Conservation (phyloP, 2,888 invertebrate genomes). For the Epirrhoe tristata region DNA sequence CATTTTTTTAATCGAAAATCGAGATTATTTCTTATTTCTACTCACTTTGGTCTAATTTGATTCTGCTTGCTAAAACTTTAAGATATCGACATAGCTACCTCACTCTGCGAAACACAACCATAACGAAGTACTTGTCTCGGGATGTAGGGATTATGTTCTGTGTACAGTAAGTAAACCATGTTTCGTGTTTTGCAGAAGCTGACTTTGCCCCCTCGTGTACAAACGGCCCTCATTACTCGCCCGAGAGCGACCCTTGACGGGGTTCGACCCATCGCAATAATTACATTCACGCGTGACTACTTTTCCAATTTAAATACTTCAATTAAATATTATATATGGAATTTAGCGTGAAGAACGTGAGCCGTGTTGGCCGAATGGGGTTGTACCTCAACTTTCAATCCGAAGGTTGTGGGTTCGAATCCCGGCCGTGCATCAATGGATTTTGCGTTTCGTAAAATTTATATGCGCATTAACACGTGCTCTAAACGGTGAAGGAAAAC, state of each 20-base stretch:
- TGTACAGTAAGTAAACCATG: background rate
- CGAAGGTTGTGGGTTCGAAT: too few relatives aligned
- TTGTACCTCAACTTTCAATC: too few relatives aligned
- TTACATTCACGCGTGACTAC: conserved; percentile 17
- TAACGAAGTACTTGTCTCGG: background rate
- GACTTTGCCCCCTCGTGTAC: background rate
- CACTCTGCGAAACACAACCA: too few relatives aligned
- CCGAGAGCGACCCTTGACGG: background rate
- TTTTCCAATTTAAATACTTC: conserved; percentile 23
- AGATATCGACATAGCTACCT: background rate
- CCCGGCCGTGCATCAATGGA: too few relatives aligned
- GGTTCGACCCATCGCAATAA: conserved; percentile 9
- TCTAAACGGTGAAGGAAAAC: too few relatives aligned
- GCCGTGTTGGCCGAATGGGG: too few relatives aligned
- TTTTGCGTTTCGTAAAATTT: too few relatives aligned
- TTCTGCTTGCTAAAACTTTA: background rate
- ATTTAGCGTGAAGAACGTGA: conserved; percentile 21
- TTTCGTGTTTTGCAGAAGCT: background rate
- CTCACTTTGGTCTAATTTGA: background rate
- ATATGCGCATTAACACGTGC: too few relatives aligned
- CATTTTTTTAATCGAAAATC: background rate
- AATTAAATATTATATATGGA: conserved; percentile 27
- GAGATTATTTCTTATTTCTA: background rate
- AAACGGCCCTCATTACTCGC: conserved; percentile 1
- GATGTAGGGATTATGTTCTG: background rate